Base-by-base conservation (phyloP, 2,888 invertebrate genomes). In the Drosophila quasianomalipes region DNA sequence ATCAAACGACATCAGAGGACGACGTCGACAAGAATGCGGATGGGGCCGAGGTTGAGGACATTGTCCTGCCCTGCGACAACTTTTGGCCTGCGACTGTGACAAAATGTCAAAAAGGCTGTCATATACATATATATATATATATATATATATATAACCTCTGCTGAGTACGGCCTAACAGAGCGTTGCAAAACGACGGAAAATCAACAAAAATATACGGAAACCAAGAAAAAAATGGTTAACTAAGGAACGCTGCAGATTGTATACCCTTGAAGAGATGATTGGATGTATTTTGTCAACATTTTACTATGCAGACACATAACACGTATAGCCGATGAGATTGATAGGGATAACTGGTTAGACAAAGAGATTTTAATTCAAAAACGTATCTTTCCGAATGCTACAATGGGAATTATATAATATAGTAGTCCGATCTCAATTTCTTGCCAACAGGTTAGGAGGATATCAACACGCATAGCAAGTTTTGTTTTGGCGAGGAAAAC, bases 1-100 rank as follows among this genome's bases (percentile, higher is more conserved):
- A 87, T 87, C 87, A 87, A 87, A 87, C 89, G 90, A 83, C 89
- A 82, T 78, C 14, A 28, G 86, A 79, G 81, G 83, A 47, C 16
- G 47, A 16, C 4, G 22, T 16, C 19, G 72, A 74, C 70, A 65
- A 76, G 74, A 70, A 74, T 69, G 67, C 74, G 74, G 79, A 64
- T 14, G 82, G 77, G 90, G 72, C 70, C 69, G 71, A 78, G 74
- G 71, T 70, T 67, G 70, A 77, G 74, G 81, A 66, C 74, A 71
- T 31, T 74, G 78, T 69, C 71, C 88, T 88, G 68, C 67, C 66
- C 76, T 77, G 62, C 49, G 49, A 59, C 64, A 53, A 68, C 74
- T 71, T 69, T 47, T 60, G 73, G 72, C 81, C 79, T 69, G 72
- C 59, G 81, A 81, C 85, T 70, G 68, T 71, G 71, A 64, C 88